Conservation (phyloP, 1,140 invertebrate genomes). For the Chionoecetes opilio region DNA sequence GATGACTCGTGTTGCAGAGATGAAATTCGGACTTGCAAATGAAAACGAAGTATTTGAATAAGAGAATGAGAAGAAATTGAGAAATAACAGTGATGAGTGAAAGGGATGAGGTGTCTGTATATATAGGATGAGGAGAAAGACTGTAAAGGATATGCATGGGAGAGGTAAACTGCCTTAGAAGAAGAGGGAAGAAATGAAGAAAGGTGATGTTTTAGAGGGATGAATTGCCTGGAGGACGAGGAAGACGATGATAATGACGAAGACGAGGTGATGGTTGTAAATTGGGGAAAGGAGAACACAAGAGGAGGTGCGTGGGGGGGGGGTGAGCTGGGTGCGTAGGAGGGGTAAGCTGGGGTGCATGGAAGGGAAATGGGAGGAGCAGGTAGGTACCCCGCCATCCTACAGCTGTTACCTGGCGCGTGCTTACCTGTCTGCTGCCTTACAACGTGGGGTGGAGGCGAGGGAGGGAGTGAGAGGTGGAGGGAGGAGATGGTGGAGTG, state of each 20-base stretch:
- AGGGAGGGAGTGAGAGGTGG: neutral
- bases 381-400: neutral
- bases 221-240: neutral
- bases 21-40: neutral
- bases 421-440: conserved; percentile 16
- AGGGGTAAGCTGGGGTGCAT: neutral
- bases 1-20: neutral
- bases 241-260: neutral
- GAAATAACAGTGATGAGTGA: neutral
- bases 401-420: conserved; percentile 15
- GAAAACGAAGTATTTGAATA: neutral
- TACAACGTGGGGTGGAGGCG: neutral
- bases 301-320: too few species aligned
- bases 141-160: too few species aligned
- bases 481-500: neutral
- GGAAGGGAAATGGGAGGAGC: conserved; percentile 16
- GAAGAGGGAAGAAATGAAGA: too few species aligned
- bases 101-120: neutral
- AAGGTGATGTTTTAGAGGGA: too few species aligned
- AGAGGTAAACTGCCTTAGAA: too few species aligned
- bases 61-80: neutral
- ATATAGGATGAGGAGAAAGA: too few species aligned
- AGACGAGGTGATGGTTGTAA: neutral
- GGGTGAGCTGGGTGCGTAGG: neutral
- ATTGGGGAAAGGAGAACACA: neutral